These are phyloP conservation scores for Drosophila tanythrix DNA, from an alignment of 2,888 invertebrate genomes.

Conservation along the genomic window DNA sequence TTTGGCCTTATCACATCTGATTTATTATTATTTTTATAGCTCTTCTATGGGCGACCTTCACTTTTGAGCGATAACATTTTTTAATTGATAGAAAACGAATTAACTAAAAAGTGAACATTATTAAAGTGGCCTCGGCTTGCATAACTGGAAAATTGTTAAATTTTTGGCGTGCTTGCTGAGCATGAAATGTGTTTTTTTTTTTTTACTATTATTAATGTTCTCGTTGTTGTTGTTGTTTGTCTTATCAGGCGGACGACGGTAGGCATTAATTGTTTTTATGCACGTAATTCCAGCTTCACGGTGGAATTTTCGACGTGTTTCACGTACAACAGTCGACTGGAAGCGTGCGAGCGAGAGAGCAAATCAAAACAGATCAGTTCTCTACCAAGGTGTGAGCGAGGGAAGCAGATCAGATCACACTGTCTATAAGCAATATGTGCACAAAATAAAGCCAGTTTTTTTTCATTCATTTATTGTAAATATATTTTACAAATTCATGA, in stretches of 20 bases:
- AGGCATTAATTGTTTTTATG: conserved; percentile 30
- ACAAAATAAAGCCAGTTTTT: background rate
- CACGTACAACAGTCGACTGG: conserved; percentile 20
- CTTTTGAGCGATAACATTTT: conserved; percentile 18
- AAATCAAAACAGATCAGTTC: conserved; percentile 1
- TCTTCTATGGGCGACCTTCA: conserved; percentile 45
- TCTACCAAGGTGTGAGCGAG: background rate
- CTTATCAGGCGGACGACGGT: conserved; percentile 43
- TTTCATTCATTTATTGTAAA: background rate
- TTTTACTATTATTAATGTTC: background rate
- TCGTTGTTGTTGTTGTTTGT: conserved; percentile 16
- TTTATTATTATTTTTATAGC: conserved; percentile 28
- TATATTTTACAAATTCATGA: background rate
- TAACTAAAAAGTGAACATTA: background rate
- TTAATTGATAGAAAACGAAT: conserved; percentile 28
- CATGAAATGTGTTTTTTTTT: conserved; percentile 38
- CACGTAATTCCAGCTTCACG: conserved; percentile 45
- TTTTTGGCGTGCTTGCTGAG: conserved; percentile 48
- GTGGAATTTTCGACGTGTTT: conserved; percentile 36
- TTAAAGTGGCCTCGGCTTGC: conserved; percentile 12
- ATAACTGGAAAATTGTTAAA: conserved; percentile 30
- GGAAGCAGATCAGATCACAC: conserved; percentile 6
- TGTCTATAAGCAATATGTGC: conserved; percentile 6
- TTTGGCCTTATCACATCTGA: conserved; percentile 19
- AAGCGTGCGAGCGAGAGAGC: background rate